Evolutionary conservation across 2,113 vertebrate species (phyloP).

Genomic region (Vanacampus margaritifer): DNA sequence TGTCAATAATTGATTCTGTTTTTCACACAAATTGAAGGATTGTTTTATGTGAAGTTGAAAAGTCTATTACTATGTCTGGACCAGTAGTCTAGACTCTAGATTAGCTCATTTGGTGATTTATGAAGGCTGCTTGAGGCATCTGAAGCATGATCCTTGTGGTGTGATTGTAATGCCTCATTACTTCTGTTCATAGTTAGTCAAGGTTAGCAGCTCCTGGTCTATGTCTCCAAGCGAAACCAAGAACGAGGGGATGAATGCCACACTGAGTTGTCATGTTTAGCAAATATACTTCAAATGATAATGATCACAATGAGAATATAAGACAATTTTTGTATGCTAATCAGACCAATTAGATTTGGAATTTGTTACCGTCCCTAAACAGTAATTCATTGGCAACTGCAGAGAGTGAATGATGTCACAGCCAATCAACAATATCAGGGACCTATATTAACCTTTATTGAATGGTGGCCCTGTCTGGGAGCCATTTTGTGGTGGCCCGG

Average conservation of each 20-base stretch:
- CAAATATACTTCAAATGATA: not conserved
- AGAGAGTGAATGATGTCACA: constrained; percentile 32
- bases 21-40: constrained; percentile 54
- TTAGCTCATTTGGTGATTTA: constrained; percentile 68
- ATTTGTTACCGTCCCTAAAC: too few relatives aligned
- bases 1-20: constrained; percentile 47
- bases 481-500: too few relatives aligned
- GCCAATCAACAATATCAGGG: not conserved
- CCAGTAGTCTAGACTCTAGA: constrained; percentile 64
- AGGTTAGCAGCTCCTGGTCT: constrained; percentile 61
- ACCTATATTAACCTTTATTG: too few relatives aligned
- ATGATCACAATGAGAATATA: not conserved
- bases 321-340: not conserved
- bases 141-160: constrained; percentile 65
- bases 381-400: too few relatives aligned
- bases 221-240: constrained; percentile 51
- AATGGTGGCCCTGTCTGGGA: too few relatives aligned
- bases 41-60: constrained; percentile 57
- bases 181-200: constrained; percentile 67
- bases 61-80: constrained; percentile 61
- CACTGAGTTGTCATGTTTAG: constrained; percentile 34
- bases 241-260: constrained; percentile 40
- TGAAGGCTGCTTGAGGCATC: constrained; percentile 63
- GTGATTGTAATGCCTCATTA: constrained; percentile 71
- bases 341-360: not conserved